These are phyloP conservation scores for Leptogaster cylindrica DNA, from an alignment of 2,888 invertebrate species.

Conservation along the genomic window DNA sequence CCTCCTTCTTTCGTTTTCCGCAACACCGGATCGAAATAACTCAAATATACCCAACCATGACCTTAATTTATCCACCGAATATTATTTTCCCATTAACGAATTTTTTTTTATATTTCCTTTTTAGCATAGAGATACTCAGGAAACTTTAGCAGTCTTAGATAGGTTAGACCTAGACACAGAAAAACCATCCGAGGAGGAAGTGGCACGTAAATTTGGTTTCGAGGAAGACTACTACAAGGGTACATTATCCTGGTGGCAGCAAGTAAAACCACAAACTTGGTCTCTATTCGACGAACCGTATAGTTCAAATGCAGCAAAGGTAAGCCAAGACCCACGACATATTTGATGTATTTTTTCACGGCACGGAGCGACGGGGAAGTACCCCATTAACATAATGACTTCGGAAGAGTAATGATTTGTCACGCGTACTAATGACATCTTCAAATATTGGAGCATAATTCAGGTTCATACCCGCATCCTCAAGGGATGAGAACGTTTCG, in stretches of 20 bases:
- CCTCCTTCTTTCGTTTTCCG: too few relatives aligned
- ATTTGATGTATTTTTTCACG: not conserved
- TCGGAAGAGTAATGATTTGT: conserved; percentile 25
- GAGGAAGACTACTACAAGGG: conserved; percentile 93
- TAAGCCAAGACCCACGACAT: conserved; percentile 59
- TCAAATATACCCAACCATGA: too few relatives aligned
- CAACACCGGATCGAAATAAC: too few relatives aligned
- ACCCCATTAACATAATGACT: conserved; percentile 33
- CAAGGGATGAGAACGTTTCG: too few relatives aligned
- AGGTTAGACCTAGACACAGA: conserved; percentile 96
- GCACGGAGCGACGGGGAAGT: conserved; percentile 4
- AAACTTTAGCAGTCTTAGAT: conserved; percentile 96
- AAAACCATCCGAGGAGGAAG: conserved; percentile 96
- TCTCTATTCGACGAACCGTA: conserved; percentile 99
- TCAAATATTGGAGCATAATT: too few relatives aligned
- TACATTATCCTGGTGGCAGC: conserved; percentile 95
- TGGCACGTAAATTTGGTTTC: conserved; percentile 96
- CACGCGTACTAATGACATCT: conserved; percentile 31
- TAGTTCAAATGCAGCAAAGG: conserved; percentile 97
- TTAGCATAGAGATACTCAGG: conserved; percentile 97
- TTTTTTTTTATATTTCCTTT: conserved; percentile 47
- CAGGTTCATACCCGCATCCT: too few relatives aligned
- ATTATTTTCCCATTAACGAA: not conserved
- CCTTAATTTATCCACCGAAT: too few relatives aligned
- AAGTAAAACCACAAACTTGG: conserved; percentile 97